Percentiles rank a stretch among this genome's conserved stretches.
Evolutionary conservation across 53 echinoderm and acorn worm genomes (phyloP).

Genomic region (Holothuria leucospilota): DNA sequence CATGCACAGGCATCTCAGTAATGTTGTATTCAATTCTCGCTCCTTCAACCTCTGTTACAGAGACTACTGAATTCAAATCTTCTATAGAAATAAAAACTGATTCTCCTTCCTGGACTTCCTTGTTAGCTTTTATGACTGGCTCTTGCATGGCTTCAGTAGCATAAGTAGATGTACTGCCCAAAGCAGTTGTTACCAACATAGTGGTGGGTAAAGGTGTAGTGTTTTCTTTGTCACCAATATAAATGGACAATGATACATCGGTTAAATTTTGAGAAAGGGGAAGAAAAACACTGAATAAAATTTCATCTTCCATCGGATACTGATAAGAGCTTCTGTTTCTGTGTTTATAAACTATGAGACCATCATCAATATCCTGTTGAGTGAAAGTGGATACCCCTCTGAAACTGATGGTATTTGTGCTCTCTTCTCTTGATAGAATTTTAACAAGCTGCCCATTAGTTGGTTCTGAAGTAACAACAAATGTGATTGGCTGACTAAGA

Average conservation of each 20-base stretch:
- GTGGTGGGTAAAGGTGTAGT: slow-evolving; percentile 59
- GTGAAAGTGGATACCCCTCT: slow-evolving; percentile 71
- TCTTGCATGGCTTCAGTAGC: not conserved
- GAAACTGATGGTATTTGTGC: slow-evolving; percentile 56
- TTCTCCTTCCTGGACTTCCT: slow-evolving; percentile 82
- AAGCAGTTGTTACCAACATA: slow-evolving; percentile 18
- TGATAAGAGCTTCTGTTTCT: slow-evolving; percentile 28
- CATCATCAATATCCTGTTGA: slow-evolving; percentile 74
- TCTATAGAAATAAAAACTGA: slow-evolving; percentile 67
- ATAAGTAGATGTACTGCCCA: not conserved
- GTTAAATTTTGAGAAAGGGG: slow-evolving; percentile 84
- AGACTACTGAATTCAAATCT: slow-evolving; percentile 60
- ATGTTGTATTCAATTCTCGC: slow-evolving; percentile 74
- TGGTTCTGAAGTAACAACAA: slow-evolving; percentile 61
- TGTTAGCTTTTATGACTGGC: not conserved
- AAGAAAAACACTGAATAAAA: slow-evolving; percentile 74
- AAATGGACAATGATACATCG: slow-evolving; percentile 63
- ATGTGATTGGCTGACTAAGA: slow-evolving; percentile 80
- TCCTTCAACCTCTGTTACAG: slow-evolving; percentile 51
- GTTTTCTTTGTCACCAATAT: slow-evolving; percentile 57
- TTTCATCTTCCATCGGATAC: slow-evolving; percentile 52
- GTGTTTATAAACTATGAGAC: slow-evolving; percentile 77
- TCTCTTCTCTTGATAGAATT: slow-evolving; percentile 61
- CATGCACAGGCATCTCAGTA: slow-evolving; percentile 68
- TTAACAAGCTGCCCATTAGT: slow-evolving; percentile 75